Evolutionary conservation across 2,797 vertebrate species (phyloP).

Genomic region (Brachymystax lenok): DNA sequence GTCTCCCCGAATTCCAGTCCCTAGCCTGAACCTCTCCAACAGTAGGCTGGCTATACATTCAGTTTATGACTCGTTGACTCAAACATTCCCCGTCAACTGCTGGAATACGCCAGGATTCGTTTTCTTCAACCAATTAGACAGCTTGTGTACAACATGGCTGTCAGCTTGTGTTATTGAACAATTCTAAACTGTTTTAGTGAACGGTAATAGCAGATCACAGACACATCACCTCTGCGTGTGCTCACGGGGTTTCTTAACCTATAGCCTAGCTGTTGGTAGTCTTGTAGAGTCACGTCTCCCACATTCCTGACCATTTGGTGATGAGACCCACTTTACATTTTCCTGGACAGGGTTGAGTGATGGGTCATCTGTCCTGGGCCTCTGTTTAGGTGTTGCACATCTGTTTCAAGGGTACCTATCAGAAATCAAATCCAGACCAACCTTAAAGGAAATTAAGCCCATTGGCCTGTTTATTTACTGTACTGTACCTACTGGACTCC

Average conservation of each 20-base stretch:
- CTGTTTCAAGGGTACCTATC: not conserved
- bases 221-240: not conserved
- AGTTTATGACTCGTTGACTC: not conserved
- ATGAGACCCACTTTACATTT: not conserved
- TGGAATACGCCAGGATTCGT: constrained; percentile 17
- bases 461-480: not conserved
- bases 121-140: not conserved
- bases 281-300: not conserved
- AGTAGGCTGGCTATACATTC: too few species aligned
- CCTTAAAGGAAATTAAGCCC: not conserved
- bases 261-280: not conserved
- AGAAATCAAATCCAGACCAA: not conserved
- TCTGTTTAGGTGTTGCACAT: not conserved
- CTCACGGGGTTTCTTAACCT: not conserved
- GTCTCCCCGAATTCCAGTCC: not conserved
- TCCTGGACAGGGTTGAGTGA: not conserved
- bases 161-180: not conserved
- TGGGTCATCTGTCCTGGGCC: not conserved
- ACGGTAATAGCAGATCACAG: not conserved
- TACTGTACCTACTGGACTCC: not conserved
- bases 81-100: constrained; percentile 8
- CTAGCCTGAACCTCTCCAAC: not conserved
- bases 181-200: not conserved
- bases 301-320: not conserved
- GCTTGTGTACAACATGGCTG: not conserved